Evolutionary conservation across 1,140 invertebrate species (phyloP), one percentile per base, ranked within the genome.

Genomic region (Streblospio benedicti): DNA sequence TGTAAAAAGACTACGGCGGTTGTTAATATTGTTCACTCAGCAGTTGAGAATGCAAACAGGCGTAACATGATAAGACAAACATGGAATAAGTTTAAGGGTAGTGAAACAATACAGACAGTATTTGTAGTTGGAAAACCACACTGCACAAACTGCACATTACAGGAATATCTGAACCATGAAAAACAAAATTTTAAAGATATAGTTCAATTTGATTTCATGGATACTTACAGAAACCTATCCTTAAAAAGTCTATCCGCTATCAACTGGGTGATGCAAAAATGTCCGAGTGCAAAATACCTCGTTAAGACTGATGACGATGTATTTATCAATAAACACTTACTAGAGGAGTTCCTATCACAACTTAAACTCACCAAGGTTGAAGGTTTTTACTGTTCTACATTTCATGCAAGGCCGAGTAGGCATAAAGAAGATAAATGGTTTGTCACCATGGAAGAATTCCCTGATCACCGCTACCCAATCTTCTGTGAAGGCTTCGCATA

Each of bases 401-500:
- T 58, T 50, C 28, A 58, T 51, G 28, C 28, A 23, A 23, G 56
- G 44, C 2, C 28, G n/a, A 6, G 27, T 31, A 4, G 49, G 28
- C 43, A 18, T 23, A 20, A 35, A 35, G 5, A 33, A 27, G 5
- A 20, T 32, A 69, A 69, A 54, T 74, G 71, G 68, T 72, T 65
- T 53, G 62, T 74, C 12, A 57, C 69, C 0, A 50, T 58, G 31
- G 64, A 65, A 27, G 67, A 71, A 6, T 76, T 69, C 18, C 67
- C 70, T 1, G 68, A 67, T 33, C 49, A 58, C 12, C 64, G 33
- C 27, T 78, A 68, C 50, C 72, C 74, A 0, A 53, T 59, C 5
- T 76, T 75, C 51, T 69, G 71, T 49, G 63, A 65, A 0, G 74
- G 76, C 0, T 61, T 67, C n/a, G 66, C 61, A 4, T 71, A 74